These are phyloP conservation scores for Tenthredo livida DNA, from an alignment of 2,888 invertebrate species.

Conservation along the genomic window DNA sequence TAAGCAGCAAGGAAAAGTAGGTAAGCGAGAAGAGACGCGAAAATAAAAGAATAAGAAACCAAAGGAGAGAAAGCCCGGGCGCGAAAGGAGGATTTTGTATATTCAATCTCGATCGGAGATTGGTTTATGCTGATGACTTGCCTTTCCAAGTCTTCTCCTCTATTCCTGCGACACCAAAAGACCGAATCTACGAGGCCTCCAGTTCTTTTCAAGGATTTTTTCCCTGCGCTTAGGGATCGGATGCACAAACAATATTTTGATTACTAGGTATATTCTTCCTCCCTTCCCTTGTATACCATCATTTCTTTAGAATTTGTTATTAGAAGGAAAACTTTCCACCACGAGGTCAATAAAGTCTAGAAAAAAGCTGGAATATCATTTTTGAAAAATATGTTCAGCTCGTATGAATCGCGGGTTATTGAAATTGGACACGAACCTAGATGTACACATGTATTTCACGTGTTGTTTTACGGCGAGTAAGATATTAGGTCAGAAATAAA, in stretches of 20 bases:
- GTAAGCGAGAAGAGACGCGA: slow-evolving; percentile 28
- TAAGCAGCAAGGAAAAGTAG: background rate
- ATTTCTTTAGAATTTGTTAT: background rate
- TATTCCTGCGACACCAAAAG: slow-evolving; percentile 2
- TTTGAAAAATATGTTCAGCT: background rate
- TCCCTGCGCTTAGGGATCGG: background rate
- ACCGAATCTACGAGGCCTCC: background rate
- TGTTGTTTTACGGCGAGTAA: background rate
- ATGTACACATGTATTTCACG: background rate
- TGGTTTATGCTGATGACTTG: slow-evolving; percentile 50
- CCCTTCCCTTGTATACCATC: background rate
- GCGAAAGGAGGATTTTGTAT: slow-evolving; percentile 28
- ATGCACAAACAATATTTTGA: slow-evolving; percentile 9
- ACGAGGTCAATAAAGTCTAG: background rate
- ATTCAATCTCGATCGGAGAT: slow-evolving; percentile 51
- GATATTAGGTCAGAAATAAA: background rate
- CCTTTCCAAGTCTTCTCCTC: slow-evolving; percentile 21
- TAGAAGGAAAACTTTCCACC: background rate
- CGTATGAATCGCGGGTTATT: background rate
- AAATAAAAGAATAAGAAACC: background rate
- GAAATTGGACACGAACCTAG: background rate
- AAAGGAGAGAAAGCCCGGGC: background rate
- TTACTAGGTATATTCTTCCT: background rate
- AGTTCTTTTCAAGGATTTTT: slow-evolving; percentile 1
- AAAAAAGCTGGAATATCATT: background rate